Evolutionary conservation across 2,888 invertebrate species (phyloP).

Genomic region (Tachystola acroxantha): DNA sequence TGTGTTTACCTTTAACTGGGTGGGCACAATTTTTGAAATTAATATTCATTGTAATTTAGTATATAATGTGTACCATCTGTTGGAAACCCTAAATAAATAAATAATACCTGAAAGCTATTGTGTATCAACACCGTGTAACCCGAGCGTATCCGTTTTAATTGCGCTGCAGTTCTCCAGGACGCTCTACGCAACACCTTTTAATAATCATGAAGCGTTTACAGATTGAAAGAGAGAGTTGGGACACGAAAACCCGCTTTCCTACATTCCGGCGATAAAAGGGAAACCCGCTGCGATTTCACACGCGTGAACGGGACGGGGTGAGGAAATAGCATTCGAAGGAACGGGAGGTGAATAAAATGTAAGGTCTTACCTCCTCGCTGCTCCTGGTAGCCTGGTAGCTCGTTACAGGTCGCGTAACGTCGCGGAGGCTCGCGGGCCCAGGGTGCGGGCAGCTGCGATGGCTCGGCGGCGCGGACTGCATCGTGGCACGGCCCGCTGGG

Average conservation of each 20-base stretch:
- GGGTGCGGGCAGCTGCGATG: conserved; percentile 57
- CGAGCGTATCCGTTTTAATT: conserved; percentile 7
- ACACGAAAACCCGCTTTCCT: conserved; percentile 70
- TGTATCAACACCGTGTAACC: background rate
- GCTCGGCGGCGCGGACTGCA: conserved; percentile 64
- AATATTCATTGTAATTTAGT: too few relatives aligned
- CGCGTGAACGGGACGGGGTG: conserved; percentile 40
- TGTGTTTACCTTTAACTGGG: too few relatives aligned
- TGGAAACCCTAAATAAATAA: too few relatives aligned
- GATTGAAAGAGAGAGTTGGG: conserved; percentile 73
- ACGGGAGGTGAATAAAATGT: conserved; percentile 48
- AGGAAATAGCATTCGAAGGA: conserved; percentile 38
- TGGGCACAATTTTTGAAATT: too few relatives aligned
- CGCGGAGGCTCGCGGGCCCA: conserved; percentile 38
- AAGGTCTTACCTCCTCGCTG: conserved; percentile 62
- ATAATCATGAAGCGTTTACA: conserved; percentile 56
- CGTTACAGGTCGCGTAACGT: conserved; percentile 73
- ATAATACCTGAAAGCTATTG: too few relatives aligned
- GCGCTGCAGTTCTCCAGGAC: background rate
- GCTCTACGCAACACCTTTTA: conserved; percentile 26
- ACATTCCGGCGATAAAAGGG: conserved; percentile 75
- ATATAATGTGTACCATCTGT: too few relatives aligned
- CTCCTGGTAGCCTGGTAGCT: conserved; percentile 65
- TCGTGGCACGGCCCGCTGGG: conserved; percentile 52
- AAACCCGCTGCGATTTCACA: conserved; percentile 54